Conservation (phyloP, 2,113 vertebrate species). For the Tachycineta bicolor region DNA sequence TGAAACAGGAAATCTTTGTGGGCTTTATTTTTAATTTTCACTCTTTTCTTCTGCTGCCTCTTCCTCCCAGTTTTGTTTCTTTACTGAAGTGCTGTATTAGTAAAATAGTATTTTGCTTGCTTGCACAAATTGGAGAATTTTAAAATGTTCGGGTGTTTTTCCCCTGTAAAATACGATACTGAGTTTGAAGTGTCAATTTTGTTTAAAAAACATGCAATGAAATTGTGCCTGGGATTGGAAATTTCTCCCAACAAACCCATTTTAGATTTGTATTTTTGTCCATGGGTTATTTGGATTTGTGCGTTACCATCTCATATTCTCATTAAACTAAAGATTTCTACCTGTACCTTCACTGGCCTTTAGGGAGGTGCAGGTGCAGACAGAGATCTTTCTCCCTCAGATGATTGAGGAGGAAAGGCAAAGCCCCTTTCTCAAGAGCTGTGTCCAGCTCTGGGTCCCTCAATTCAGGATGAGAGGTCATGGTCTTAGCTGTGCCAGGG, state of each 20-base stretch:
- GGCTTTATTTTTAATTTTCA: not conserved
- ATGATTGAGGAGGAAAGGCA: not conserved
- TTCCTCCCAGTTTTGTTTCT: not conserved
- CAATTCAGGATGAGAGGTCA: fast-evolving
- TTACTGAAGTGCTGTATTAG: not conserved
- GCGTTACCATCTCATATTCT: not conserved
- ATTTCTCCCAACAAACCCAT: not conserved
- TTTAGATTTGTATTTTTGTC: not conserved
- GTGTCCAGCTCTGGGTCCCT: not conserved
- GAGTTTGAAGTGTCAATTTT: not conserved
- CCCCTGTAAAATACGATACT: not conserved
- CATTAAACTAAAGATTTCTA: not conserved
- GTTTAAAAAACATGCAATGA: not conserved
- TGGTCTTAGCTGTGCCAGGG: no score
- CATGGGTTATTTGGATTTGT: not conserved
- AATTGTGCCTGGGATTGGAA: not conserved
- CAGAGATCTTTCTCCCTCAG: not conserved
- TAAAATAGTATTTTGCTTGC: not conserved
- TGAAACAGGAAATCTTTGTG: not conserved
- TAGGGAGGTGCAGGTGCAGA: not conserved
- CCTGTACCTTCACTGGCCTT: not conserved
- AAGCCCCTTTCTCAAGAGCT: not conserved
- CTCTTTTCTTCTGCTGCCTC: not conserved
- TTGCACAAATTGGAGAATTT: not conserved
- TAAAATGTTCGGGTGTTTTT: not conserved